A percentile compares a stretch with the other conserved stretches of the same genome.
Evolutionary conservation across 2,888 invertebrate species (phyloP).

Genomic region (Lepidochrysops patricia): DNA sequence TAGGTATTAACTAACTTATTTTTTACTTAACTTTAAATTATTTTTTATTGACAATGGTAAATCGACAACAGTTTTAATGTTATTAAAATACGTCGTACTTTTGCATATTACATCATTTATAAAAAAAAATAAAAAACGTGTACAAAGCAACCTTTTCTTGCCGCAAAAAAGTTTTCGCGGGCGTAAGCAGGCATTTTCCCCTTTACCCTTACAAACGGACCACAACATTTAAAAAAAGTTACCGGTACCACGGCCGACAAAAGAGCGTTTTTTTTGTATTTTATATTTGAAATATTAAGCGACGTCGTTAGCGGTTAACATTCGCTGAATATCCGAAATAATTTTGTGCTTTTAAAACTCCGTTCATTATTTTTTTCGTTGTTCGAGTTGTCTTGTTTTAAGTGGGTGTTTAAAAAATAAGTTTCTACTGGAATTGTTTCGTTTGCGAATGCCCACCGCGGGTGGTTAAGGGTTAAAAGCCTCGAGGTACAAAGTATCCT

Average conservation of each 20-base stretch:
- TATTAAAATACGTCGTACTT: neutral
- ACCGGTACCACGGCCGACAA: conserved; percentile 49
- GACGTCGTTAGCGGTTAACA: conserved; percentile 70
- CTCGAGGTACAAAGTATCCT: conserved; percentile 20
- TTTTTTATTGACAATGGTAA: too few species aligned
- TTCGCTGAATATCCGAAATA: conserved; percentile 70
- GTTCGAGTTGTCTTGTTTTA: conserved; percentile 43
- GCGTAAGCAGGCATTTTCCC: conserved; percentile 62
- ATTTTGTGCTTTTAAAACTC: conserved; percentile 42
- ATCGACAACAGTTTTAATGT: neutral
- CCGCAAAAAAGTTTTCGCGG: conserved; percentile 67
- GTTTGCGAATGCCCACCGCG: conserved; percentile 23
- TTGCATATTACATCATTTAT: conserved; percentile 10
- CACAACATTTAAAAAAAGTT: conserved; percentile 66
- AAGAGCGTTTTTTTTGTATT: conserved; percentile 54
- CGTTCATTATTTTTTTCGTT: conserved; percentile 42
- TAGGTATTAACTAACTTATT: too few species aligned
- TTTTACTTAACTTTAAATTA: too few species aligned
- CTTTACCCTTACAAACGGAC: conserved; percentile 61
- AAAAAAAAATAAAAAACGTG: conserved; percentile 34
- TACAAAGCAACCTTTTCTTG: conserved; percentile 69
- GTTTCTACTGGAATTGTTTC: conserved; percentile 34
- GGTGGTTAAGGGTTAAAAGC: conserved; percentile 22
- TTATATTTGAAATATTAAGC: conserved; percentile 66
- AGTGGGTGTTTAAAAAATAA: conserved; percentile 34